These are phyloP conservation scores for Proteles cristata DNA, from an alignment of 2,113 vertebrate species.

Conservation along the genomic window DNA sequence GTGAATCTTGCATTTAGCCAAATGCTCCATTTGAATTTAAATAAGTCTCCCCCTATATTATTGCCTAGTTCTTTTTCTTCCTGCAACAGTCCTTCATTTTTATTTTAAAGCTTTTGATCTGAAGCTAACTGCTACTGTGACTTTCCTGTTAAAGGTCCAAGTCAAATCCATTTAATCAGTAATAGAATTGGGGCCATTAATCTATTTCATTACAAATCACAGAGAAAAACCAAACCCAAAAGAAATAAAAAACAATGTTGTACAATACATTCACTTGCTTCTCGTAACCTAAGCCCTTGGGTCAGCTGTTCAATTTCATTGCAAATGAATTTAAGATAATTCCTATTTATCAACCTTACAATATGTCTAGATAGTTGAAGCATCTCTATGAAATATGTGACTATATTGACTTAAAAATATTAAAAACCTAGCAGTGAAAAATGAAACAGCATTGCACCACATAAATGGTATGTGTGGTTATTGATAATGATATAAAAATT, in stretches of 20 bases:
- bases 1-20: not conserved
- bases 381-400: not conserved
- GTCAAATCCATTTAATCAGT: constrained; percentile 36
- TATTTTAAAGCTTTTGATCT: constrained; percentile 51
- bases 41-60: not conserved
- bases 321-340: constrained; percentile 46
- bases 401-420: not conserved
- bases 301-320: constrained; percentile 58
- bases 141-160: not conserved
- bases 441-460: not conserved
- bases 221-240: not conserved
- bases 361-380: not conserved
- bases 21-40: not conserved
- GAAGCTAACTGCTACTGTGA: constrained; percentile 15
- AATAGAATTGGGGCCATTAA: constrained; percentile 6
- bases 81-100: not conserved
- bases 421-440: not conserved
- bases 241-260: constrained; percentile 19
- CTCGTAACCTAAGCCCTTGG: constrained; percentile 9
- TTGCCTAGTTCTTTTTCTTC: not conserved
- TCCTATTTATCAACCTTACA: not conserved
- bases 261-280: not conserved
- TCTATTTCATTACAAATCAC: constrained; percentile 48
- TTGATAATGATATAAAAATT: constrained; percentile 56
- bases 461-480: not conserved